Evolutionary conservation across 2,113 vertebrate genomes (phyloP), one percentile per base, ranked within the genome.

Genomic region (Halichoeres trimaculatus): DNA sequence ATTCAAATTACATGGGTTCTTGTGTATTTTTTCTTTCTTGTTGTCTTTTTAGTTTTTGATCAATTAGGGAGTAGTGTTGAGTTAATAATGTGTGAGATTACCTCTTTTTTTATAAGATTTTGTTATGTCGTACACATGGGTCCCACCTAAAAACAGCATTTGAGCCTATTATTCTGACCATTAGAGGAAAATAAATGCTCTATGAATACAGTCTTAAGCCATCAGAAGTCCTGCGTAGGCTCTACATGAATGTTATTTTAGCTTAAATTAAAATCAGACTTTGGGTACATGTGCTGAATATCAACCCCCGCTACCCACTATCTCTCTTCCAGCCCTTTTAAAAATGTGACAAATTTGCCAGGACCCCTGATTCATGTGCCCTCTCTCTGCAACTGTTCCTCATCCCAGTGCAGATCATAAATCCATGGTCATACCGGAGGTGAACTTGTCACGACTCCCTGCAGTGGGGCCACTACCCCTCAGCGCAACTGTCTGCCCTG

Each of bases 351-450:
- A 13, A 87, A 88, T 87, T 85, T 55, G 60, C 84, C 56, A 2
- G 60, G 67, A 59, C 53, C 61, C 63, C 74, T 90, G 87, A 92
- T 89, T 91, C 89, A 90, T 86, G 53, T 22, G 68, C 45, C 77
- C 77, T 60, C 77, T 60, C 81, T 41, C 63, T 23, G 30, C 73
- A 51, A 55, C 85, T 72, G 62, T 80, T 86, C 78, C 72, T 81
- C 85, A 52, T 84, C 86, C 74, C 45, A 16, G 57, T 66, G 75
- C 72, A 73, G 72, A 70, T 88, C 85, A 81, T 93, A 92, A 93
- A 93, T 92, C 86, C 83, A 68, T 2, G 40, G 69, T 76, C 67
- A 36, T 71, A 76, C 54, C 66, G 36, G 36, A 73, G 74, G 80
- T 90, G 88, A 87, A 78, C 80, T 77, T 81, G 75, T 83, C 83